Percentiles rank a stretch among this genome's conserved stretches.
Conservation (phyloP, 2,888 invertebrate genomes). For the Hypomecis punctinalis region DNA sequence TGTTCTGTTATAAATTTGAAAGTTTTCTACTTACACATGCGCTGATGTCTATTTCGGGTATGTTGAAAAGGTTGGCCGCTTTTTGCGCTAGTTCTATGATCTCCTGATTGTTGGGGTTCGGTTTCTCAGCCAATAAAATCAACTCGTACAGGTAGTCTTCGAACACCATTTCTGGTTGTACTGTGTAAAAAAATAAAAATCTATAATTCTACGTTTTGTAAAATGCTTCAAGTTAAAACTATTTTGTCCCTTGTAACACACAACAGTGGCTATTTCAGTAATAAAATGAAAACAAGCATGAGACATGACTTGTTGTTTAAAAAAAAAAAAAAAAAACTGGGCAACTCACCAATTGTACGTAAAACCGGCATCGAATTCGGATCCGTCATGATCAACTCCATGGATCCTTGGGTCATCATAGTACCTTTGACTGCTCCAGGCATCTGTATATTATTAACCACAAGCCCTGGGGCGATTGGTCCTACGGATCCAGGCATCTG, state of each 20-base stretch:
- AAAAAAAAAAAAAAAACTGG: neutral
- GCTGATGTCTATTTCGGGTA: conserved; percentile 78
- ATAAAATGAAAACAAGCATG: too few relatives aligned
- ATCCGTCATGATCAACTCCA: conserved; percentile 40
- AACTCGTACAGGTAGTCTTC: conserved; percentile 87
- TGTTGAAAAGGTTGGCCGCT: conserved; percentile 85
- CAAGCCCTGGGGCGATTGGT: conserved; percentile 5
- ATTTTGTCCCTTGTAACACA: too few relatives aligned
- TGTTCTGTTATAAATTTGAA: too few relatives aligned
- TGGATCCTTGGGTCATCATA: conserved; percentile 31
- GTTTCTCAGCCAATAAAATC: conserved; percentile 82
- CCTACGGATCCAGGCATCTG: conserved; percentile 16
- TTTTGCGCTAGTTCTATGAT: conserved; percentile 85
- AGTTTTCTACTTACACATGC: conserved; percentile 59
- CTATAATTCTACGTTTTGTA: too few relatives aligned
- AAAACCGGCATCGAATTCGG: conserved; percentile 33
- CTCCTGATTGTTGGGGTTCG: conserved; percentile 69
- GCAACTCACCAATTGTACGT: conserved; percentile 31
- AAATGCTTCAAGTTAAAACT: too few relatives aligned
- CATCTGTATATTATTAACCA: conserved; percentile 10
- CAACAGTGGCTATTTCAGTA: too few relatives aligned
- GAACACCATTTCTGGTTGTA: conserved; percentile 60
- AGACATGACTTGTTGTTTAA: neutral
- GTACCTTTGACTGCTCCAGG: conserved; percentile 15
- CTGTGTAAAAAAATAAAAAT: conserved; percentile 25